Conservation (phyloP, 2,888 invertebrate species). For the Dinocampus coccinellae region DNA sequence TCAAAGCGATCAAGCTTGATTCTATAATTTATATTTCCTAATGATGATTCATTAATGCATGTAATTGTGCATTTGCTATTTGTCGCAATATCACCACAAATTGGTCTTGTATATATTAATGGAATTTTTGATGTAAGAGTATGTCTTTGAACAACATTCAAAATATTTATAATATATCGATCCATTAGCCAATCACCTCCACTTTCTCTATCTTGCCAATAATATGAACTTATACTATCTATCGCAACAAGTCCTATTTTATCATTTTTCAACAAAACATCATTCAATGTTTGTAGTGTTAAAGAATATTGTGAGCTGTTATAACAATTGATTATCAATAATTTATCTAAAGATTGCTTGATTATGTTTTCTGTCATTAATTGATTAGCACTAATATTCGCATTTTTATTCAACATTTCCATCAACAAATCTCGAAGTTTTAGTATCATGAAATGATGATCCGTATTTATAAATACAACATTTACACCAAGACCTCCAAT, state of each 20-base stretch:
- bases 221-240: conserved; percentile 71
- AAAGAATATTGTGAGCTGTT: conserved; percentile 63
- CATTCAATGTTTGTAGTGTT: conserved; percentile 64
- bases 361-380: conserved; percentile 51
- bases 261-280: conserved; percentile 65
- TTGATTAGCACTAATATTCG: conserved; percentile 34
- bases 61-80: conserved; percentile 54
- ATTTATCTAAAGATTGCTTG: conserved; percentile 59
- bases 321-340: conserved; percentile 67
- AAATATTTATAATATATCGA: conserved; percentile 69
- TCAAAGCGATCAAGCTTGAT: conserved; percentile 56
- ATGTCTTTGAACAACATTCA: conserved; percentile 69
- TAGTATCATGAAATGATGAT: conserved; percentile 70
- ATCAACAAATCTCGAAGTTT: conserved; percentile 65
- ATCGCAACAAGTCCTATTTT: conserved; percentile 69
- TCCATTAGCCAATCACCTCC: conserved; percentile 66
- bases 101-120: conserved; percentile 72
- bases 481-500: conserved; percentile 68
- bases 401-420: conserved; percentile 52
- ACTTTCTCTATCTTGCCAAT: conserved; percentile 69
- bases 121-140: conserved; percentile 71
- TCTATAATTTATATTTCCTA: conserved; percentile 67
- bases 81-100: conserved; percentile 68
- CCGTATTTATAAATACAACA: conserved; percentile 71
- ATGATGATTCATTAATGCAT: conserved; percentile 54